A percentile compares a stretch with the other conserved stretches of the same genome.
These are phyloP conservation scores for Acutogordius australiensis DNA, from an alignment of 2,888 invertebrate genomes.

Conservation along the genomic window DNA sequence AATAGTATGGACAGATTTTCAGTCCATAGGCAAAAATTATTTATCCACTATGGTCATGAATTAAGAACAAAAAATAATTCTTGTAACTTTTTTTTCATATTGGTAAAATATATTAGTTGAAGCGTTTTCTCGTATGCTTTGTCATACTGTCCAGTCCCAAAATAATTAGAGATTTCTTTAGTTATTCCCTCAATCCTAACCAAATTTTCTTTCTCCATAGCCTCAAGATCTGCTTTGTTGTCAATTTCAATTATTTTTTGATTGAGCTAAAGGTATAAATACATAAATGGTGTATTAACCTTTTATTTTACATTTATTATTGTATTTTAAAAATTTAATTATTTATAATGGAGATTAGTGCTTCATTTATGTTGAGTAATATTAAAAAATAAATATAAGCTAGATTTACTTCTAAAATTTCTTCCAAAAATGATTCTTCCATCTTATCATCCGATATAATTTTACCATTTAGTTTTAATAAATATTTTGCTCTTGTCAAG, in stretches of 20 bases:
- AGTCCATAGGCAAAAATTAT: too few species aligned
- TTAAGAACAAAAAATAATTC: not conserved
- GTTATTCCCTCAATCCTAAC: not conserved
- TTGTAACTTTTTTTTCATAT: not conserved
- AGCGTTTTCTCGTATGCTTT: not conserved
- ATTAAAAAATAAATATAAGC: not conserved
- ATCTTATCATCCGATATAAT: not conserved
- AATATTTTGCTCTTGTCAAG: not conserved
- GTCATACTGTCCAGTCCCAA: not conserved
- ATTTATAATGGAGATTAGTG: too few species aligned
- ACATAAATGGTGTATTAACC: not conserved
- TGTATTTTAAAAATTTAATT: too few species aligned
- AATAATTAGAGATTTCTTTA: not conserved
- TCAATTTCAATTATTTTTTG: slow-evolving; percentile 5
- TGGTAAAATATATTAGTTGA: not conserved
- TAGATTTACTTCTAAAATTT: not conserved
- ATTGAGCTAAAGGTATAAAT: not conserved
- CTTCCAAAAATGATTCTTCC: slow-evolving; percentile 1
- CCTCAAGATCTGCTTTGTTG: not conserved
- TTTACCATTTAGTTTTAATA: not conserved
- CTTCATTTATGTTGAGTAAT: not conserved
- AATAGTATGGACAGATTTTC: too few species aligned
- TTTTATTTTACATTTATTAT: too few species aligned
- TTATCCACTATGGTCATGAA: too few species aligned
- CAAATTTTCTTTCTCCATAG: not conserved